These are phyloP conservation scores for Argentina silus DNA, from an alignment of 2,797 vertebrate species.

Conservation along the genomic window DNA sequence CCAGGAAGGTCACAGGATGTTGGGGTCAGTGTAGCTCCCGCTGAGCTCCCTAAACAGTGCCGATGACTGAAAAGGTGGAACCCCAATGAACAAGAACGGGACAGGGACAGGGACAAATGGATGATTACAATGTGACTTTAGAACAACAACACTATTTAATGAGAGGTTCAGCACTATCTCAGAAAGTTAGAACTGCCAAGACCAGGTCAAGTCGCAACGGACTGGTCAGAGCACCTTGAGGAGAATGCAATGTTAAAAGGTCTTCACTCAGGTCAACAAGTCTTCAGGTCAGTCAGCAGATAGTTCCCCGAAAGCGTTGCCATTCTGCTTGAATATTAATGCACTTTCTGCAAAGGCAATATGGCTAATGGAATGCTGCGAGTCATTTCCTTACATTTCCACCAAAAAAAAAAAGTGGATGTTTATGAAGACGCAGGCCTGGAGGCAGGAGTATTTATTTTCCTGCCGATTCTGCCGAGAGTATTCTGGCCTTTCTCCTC, in stretches of 20 bases:
- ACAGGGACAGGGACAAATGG: not conserved
- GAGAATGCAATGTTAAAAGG: not conserved
- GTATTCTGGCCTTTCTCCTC: conserved; percentile 71
- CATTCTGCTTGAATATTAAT: conserved; percentile 39
- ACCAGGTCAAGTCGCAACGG: no score
- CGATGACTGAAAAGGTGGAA: conserved; percentile 30
- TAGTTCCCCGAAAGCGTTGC: conserved; percentile 26
- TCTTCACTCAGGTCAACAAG: conserved; percentile 7
- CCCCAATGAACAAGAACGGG: not conserved
- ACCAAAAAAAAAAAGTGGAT: conserved; percentile 50
- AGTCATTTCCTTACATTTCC: conserved; percentile 68
- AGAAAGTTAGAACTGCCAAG: no score
- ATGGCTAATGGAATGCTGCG: conserved; percentile 65
- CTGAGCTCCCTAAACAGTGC: conserved; percentile 46
- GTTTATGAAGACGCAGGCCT: conserved; percentile 78
- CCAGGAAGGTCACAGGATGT: conserved; percentile 70
- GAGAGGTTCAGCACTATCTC: no score
- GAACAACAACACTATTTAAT: no score
- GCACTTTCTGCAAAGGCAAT: conserved; percentile 51
- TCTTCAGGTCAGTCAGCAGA: conserved; percentile 16
- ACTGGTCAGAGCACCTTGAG: no score
- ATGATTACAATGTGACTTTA: not conserved
- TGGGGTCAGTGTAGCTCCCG: conserved; percentile 57
- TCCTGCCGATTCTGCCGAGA: conserved; percentile 75
- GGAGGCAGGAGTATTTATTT: conserved; percentile 78